Conservation (phyloP, 2,888 invertebrate genomes). For the Parnassius glacialis region DNA sequence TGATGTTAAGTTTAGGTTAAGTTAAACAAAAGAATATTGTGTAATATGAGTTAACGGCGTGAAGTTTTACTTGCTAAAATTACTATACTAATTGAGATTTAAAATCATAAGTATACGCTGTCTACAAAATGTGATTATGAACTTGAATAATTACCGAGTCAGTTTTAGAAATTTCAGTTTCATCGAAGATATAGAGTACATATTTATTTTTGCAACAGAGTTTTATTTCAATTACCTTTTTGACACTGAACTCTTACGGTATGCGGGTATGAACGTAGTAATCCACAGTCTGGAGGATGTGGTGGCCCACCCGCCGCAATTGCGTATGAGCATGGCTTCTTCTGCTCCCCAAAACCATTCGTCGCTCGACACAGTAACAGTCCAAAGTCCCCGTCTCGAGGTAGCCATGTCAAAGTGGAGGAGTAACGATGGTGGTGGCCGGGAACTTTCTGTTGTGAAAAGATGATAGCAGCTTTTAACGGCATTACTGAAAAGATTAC, state of each 20-base stretch:
- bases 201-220: too few species aligned
- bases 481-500: neutral
- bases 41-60: too few species aligned
- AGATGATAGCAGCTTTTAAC: neutral
- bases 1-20: too few species aligned
- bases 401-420: constrained; percentile 58
- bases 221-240: constrained; percentile 42
- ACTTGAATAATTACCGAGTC: too few species aligned
- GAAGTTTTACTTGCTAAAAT: too few species aligned
- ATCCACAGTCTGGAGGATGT: constrained; percentile 47
- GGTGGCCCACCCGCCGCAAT: constrained; percentile 53
- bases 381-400: constrained; percentile 52
- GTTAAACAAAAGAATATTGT: too few species aligned
- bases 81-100: too few species aligned
- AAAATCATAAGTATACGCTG: too few species aligned
- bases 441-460: constrained; percentile 45
- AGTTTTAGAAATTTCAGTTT: too few species aligned
- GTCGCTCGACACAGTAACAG: constrained; percentile 55
- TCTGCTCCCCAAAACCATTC: constrained; percentile 62
- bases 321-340: constrained; percentile 50
- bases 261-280: constrained; percentile 41
- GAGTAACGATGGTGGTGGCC: constrained; percentile 52
- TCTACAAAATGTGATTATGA: too few species aligned
- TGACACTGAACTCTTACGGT: constrained; percentile 50
- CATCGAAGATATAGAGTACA: too few species aligned